phyloP scores from a whole-genome alignment of 2,888 invertebrate species.

The Drosophila merina region DNA sequence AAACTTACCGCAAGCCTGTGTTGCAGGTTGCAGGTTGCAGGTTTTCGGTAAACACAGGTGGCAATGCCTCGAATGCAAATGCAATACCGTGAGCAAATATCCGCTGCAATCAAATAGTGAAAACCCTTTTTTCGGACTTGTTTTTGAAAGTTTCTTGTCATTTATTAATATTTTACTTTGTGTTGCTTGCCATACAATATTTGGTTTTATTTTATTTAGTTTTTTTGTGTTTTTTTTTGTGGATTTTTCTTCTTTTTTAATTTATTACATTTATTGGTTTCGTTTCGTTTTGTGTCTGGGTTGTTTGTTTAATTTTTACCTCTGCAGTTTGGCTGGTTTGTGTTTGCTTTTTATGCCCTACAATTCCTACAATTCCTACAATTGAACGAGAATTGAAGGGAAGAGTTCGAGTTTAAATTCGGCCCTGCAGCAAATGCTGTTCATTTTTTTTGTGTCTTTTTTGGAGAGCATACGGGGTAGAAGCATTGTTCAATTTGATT shows the following conservation, averaged over 20 bases:
- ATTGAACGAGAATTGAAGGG: slow-evolving; percentile 26
- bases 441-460: not conserved
- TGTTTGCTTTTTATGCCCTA: slow-evolving; percentile 30
- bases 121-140: slow-evolving; percentile 1
- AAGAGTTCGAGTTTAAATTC: not conserved
- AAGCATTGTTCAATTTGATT: slow-evolving; percentile 35
- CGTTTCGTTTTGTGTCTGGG: slow-evolving; percentile 20
- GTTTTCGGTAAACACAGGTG: no score
- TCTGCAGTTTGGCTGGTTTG: slow-evolving; percentile 4
- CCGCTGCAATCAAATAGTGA: slow-evolving; percentile 27
- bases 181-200: slow-evolving; percentile 31
- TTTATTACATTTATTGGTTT: slow-evolving; percentile 44
- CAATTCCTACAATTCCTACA: slow-evolving; percentile 45
- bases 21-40: not conserved
- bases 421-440: slow-evolving; percentile 2
- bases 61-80: slow-evolving; percentile 2
- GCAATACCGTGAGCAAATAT: slow-evolving; percentile 28
- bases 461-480: slow-evolving; percentile 23
- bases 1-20: slow-evolving; percentile 3
- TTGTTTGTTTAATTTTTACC: slow-evolving; percentile 39
- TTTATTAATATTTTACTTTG: slow-evolving; percentile 35
- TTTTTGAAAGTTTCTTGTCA: slow-evolving; percentile 43
- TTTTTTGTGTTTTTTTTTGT: slow-evolving; percentile 37
- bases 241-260: slow-evolving; percentile 29
- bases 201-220: slow-evolving; percentile 23